Evolutionary conservation across 2,888 invertebrate genomes (phyloP).

Genomic region (Penaeus monodon): DNA sequence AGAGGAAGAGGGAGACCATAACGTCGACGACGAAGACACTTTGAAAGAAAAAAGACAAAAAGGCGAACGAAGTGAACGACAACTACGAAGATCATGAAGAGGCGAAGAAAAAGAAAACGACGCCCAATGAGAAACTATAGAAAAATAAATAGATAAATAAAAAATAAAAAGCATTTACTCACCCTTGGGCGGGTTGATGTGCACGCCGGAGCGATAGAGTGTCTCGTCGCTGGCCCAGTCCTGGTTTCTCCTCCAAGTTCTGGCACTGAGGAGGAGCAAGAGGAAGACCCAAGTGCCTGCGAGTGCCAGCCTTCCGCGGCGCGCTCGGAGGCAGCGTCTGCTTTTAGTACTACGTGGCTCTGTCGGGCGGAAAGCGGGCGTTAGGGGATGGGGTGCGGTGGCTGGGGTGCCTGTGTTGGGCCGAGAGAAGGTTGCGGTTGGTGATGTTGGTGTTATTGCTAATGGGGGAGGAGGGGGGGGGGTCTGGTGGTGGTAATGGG

Average conservation of each 20-base stretch:
- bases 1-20: background rate
- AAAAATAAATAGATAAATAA: background rate
- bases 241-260: slow-evolving; percentile 56
- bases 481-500: no score
- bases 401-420: no score
- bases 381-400: no score
- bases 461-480: no score
- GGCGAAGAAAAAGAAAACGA: background rate
- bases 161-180: slow-evolving; percentile 6
- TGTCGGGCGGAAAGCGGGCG: background rate
- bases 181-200: slow-evolving; percentile 63
- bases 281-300: slow-evolving; percentile 20
- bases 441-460: no score
- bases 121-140: background rate
- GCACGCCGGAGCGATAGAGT: slow-evolving; percentile 56
- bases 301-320: slow-evolving; percentile 17
- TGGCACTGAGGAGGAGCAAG: slow-evolving; percentile 37
- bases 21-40: background rate
- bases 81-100: background rate
- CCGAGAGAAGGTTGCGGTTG: no score
- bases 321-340: background rate
- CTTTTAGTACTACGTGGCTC: slow-evolving; percentile 20
- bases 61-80: background rate
- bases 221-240: slow-evolving; percentile 64
- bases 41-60: background rate